Base-by-base conservation (phyloP, 2,888 invertebrate species). In the Tholera decimalis region DNA sequence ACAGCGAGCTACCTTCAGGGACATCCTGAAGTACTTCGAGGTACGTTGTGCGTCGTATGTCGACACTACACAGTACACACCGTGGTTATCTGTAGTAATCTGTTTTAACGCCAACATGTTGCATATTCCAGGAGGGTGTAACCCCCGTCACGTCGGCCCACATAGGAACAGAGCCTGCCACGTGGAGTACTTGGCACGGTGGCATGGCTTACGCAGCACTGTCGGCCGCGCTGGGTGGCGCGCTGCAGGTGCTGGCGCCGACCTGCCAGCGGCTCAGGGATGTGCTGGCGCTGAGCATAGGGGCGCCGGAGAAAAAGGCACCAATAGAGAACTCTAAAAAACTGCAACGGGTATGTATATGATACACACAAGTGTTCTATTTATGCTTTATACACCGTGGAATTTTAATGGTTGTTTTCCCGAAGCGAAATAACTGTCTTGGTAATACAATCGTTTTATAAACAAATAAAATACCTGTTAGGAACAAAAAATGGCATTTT, bases 1-100 rank as follows among this genome's bases (percentile, higher is more conserved):
- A 82, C 99, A 99, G 91, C 96, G 99, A 15, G 99, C 99, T 33
- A 98, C 98, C 77, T 99, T 99, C 95, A 95, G 99, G 55, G 99
- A 99, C 88, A 98, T 99, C 71, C 96, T 99, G 67, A 97, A 97
- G 87, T 98, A 98, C 87, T 97, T 99, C 64, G 98, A 99, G 96
- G 99, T 98, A 84, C 88, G 91, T 41, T 18, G 3, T 33, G 33
- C 33, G 1, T 33, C 9, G 28, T 8, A 28, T 9, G 6, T 28
- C 28, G 28, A 28, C 28, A 30, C 0, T 1, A 6, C 37, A 37
- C 6, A 2, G 39, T 11, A 41, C 20, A 3, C 41, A 8, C 1
- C 1, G 3, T 22, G 15, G 15, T 5, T 22, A 22, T 7, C 13
- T n/a, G 13, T 22, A 20, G 22, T 1, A n/a, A 22, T 22, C 15